Conservation (phyloP, 2,888 invertebrate genomes). For the Holacanthella duospinosa region DNA sequence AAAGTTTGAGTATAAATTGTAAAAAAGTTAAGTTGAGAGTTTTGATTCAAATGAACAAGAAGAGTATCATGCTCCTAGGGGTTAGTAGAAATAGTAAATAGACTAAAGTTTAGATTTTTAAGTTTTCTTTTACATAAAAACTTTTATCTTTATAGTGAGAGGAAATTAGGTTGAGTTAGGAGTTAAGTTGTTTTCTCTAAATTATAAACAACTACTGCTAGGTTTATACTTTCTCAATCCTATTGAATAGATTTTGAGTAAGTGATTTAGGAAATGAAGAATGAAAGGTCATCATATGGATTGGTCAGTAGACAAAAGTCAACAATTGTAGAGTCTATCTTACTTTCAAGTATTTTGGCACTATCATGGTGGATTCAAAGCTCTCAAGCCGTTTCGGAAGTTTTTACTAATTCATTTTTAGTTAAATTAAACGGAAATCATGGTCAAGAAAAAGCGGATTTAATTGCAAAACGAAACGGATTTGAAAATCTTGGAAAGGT, state of each 20-base stretch:
- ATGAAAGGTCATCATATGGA: background rate
- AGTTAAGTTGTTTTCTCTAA: too few relatives aligned
- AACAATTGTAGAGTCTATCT: background rate
- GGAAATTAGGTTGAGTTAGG: too few relatives aligned
- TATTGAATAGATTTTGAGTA: too few relatives aligned
- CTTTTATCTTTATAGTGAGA: background rate
- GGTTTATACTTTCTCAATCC: too few relatives aligned
- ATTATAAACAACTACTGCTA: too few relatives aligned
- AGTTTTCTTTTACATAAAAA: background rate
- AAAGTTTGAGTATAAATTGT: too few relatives aligned
- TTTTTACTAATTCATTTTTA: constrained; percentile 92
- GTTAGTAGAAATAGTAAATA: too few relatives aligned
- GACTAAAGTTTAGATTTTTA: too few relatives aligned
- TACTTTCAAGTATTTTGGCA: background rate
- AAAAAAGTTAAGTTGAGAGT: too few relatives aligned
- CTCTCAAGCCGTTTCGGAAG: constrained; percentile 46
- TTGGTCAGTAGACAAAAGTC: background rate
- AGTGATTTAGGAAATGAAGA: background rate
- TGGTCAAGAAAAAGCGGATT: constrained; percentile 62
- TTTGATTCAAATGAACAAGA: too few relatives aligned
- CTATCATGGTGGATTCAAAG: background rate
- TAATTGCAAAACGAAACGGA: constrained; percentile 76
- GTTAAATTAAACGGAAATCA: constrained; percentile 75
- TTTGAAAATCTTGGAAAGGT: constrained; percentile 92
- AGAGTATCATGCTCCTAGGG: too few relatives aligned